Base-by-base conservation (phyloP, 1,140 invertebrate species). In the Conus ventricosus region DNA sequence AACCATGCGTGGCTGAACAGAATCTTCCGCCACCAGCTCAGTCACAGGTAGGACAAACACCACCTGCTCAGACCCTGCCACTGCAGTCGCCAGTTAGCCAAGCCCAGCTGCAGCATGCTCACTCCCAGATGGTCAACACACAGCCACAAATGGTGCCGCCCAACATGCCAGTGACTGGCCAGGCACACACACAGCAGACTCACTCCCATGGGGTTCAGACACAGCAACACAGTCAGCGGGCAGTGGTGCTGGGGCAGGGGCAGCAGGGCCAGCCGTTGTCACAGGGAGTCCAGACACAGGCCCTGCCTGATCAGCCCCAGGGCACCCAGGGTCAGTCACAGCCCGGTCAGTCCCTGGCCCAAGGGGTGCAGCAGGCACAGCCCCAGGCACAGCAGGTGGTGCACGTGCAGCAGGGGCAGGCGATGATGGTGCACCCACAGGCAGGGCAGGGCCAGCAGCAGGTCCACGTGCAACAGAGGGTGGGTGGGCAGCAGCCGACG, bases 351-450 rank as follows among this genome's bases (percentile, higher is more conserved):
- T 55, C 85, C 53, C 90, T 89, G 84, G 89, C 81, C 57, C 60
- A 71, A 67, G 51, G 25, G 63, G 25, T 85, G 39, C 57, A 60
- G 8, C 84, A 85, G 57, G n/a, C 57, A 85, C 84, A 85, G 27
- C 84, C n/a, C n/a, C 63, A 20, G 13, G 25, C 83, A 27, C 84
- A 89, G 75, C 90, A 90, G 83, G 89, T 89, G 83, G 89, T 91
- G 91, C 89, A 87, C 76, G 75, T 91, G 17, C 88, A 91, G 57
- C 57, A 60, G 57, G 57, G 57, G 1, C 67, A 20, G 54, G n/a
- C n/a, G 80, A 88, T 84, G 51, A 85, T 78, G 81, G 78, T 84
- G 88, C 87, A 63, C 80, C 78, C 83, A 81, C 90, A 39, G 23
- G 57, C 15, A 54, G n/a, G 17, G 8, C 60, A 78, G 53, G 54